A percentile compares a stretch with the other conserved stretches of the same genome.
These are phyloP conservation scores for Steinernema carpocapsae DNA, from an alignment of 2,888 invertebrate genomes.

Conservation along the genomic window DNA sequence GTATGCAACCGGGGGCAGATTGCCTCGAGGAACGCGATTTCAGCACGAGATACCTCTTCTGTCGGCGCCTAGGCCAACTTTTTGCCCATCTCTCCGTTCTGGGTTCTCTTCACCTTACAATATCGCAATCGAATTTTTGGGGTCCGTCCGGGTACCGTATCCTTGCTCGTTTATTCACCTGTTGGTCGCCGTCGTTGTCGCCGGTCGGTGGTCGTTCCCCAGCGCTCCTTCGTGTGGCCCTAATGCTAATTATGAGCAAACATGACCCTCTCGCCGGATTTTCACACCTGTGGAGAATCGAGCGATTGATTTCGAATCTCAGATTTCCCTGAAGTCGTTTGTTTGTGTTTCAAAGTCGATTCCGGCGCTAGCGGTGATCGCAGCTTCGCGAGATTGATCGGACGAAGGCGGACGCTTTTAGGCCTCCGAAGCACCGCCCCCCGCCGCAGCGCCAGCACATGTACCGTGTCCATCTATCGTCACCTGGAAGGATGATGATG, in stretches of 20 bases:
- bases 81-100: background rate
- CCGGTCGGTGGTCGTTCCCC: background rate
- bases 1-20: conserved; percentile 35
- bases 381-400: conserved; percentile 25
- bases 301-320: conserved; percentile 21
- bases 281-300: conserved; percentile 34
- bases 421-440: background rate
- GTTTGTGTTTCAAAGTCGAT: conserved; percentile 8
- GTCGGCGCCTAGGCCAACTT: background rate
- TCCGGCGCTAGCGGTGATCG: background rate
- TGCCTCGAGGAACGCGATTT: conserved; percentile 34
- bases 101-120: background rate
- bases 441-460: conserved; percentile 11
- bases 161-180: conserved; percentile 26
- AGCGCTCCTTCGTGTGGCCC: conserved; percentile 27
- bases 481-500: conserved; percentile 27
- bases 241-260: conserved; percentile 32
- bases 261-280: conserved; percentile 26
- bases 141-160: conserved; percentile 4
- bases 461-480: conserved; percentile 35
- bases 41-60: conserved; percentile 20
- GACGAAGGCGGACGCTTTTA: conserved; percentile 31
- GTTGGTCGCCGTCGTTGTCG: background rate
- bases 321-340: conserved; percentile 2
- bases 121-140: background rate